Conservation (phyloP, 2,797 vertebrate genomes). For the Diplodus puntazzo region DNA sequence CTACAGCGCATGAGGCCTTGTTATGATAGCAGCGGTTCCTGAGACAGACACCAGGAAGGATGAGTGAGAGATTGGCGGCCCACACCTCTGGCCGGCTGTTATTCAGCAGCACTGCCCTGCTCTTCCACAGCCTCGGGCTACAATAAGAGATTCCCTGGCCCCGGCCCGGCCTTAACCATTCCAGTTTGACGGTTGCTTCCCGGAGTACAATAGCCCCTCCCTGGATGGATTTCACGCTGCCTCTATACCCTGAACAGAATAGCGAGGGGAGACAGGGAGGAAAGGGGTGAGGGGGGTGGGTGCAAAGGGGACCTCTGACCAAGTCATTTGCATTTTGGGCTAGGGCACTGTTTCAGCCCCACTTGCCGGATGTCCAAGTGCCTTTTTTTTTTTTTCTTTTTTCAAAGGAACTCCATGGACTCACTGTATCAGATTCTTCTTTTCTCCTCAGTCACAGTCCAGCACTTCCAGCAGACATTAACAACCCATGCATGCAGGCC, state of each 20-base stretch:
- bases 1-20: conserved; percentile 68
- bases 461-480: conserved; percentile 69
- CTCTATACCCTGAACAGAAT: conserved; percentile 57
- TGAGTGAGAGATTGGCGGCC: conserved; percentile 43
- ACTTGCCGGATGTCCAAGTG: conserved; percentile 71
- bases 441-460: conserved; percentile 64
- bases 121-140: conserved; percentile 38
- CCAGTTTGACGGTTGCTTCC: conserved; percentile 74
- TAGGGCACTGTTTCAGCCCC: conserved; percentile 60
- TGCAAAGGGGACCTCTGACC: conserved; percentile 68
- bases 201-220: conserved; percentile 75
- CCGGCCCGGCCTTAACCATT: conserved; percentile 50
- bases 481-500: conserved; percentile 73
- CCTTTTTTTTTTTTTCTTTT: conserved; percentile 35
- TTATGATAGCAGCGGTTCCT: conserved; percentile 67
- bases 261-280: conserved; percentile 50
- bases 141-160: conserved; percentile 52
- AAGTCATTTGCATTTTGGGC: conserved; percentile 74
- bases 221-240: conserved; percentile 78
- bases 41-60: conserved; percentile 65
- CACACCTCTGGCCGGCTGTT: conserved; percentile 47
- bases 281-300: conserved; percentile 34
- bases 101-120: conserved; percentile 38
- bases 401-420: conserved; percentile 56
- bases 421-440: conserved; percentile 67